Percentiles rank a stretch among this genome's conserved stretches.
phyloP scores from a whole-genome alignment of 2,888 invertebrate species.

The Drosophila maculinotata region DNA sequence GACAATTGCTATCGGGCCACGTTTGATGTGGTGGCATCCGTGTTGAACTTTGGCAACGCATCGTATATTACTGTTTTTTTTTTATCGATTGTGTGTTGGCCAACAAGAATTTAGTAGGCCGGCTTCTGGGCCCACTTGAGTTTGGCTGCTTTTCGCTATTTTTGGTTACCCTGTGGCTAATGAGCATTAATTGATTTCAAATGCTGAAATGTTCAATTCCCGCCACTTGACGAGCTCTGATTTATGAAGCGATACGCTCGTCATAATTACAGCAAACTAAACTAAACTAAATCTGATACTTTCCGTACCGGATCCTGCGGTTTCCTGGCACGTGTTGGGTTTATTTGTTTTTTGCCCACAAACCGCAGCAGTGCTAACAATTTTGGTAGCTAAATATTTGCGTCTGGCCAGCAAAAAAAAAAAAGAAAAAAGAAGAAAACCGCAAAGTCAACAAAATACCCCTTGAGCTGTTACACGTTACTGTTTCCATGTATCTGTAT shows the following conservation, averaged over 20 bases:
- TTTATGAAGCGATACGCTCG: constrained; percentile 32
- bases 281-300: constrained; percentile 30
- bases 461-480: constrained; percentile 9
- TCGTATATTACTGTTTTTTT: constrained; percentile 75
- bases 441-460: constrained; percentile 66
- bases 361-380: constrained; percentile 37
- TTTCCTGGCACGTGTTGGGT: constrained; percentile 65
- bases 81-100: constrained; percentile 10
- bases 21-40: constrained; percentile 65
- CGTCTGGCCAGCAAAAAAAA: constrained; percentile 21
- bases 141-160: constrained; percentile 19
- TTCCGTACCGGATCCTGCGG: constrained; percentile 64
- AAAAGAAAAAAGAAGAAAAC: constrained; percentile 52
- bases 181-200: constrained; percentile 69
- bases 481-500: constrained; percentile 12
- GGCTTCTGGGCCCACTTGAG: constrained; percentile 46
- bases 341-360: constrained; percentile 3
- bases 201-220: constrained; percentile 13
- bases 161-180: constrained; percentile 36
- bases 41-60: constrained; percentile 65
- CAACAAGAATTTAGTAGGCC: constrained; percentile 20
- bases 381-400: constrained; percentile 38
- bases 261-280: neutral
- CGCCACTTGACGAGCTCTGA: constrained; percentile 31
- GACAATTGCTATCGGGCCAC: constrained; percentile 54